Evolutionary conservation across 2,113 vertebrate species (phyloP), one percentile per base, ranked within the genome.

Genomic region (Pavo muticus): DNA sequence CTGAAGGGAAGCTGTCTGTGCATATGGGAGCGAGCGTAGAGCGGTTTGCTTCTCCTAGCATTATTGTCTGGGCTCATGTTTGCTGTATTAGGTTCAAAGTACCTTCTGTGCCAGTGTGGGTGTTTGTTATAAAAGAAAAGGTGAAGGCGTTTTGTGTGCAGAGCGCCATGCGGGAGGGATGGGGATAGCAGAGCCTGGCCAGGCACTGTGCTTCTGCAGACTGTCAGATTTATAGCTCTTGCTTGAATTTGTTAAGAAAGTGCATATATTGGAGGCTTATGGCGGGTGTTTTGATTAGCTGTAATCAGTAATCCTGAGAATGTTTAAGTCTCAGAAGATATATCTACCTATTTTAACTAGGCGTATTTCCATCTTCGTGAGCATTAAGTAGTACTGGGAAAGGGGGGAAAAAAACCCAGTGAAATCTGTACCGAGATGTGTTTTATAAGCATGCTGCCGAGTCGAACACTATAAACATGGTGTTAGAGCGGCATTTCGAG

Each of bases 381-480:
- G 73, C 27, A 4, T 91, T 87, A 84, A 80, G 83, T 75, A 67
- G 54, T 61, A 69, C 30, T 70, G 68, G 82, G 69, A 54, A 89
- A 61, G 44, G 35, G 35, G 21, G 15, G 63, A 24, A 13, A 6
- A 27, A 44, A 16, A 2, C 17, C 48, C 83, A 75, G 63, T 78
- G 94, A 94, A 82, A 77, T 65, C 93, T 86, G 80, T 81, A 23
- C 4, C 20, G 94, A 84, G 72, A 44, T 74, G 47, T 95, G 87
- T 93, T 94, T 95, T 96, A 68, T 93, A 93, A 95, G 88, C 39
- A 2, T 45, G 73, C 84, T 91, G 83, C 48, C 70, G 84, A 93
- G 81, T 45, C 80, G 88, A 96, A 70, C 86, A 68, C 90, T 79
- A 79, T 91, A 95, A 93, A 94, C 82, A 18, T 56, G 68, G 94